These are phyloP conservation scores for Uloborus diversus DNA, from an alignment of 1,140 invertebrate species.

Conservation along the genomic window DNA sequence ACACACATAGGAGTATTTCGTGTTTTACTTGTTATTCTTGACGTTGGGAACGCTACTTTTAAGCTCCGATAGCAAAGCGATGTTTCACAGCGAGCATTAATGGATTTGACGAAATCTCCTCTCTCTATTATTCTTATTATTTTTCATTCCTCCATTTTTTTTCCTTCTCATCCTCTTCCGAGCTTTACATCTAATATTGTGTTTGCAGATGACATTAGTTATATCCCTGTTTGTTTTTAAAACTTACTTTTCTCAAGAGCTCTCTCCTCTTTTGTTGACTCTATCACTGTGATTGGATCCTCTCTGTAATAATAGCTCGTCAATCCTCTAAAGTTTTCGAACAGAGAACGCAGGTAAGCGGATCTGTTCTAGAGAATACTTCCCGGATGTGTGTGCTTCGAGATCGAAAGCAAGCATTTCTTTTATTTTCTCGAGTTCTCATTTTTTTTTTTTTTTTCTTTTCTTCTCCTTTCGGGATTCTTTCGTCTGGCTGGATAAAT, in stretches of 20 bases:
- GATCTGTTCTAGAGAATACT: slow-evolving; percentile 29
- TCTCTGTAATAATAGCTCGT: slow-evolving; percentile 53
- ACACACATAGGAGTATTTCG: slow-evolving; percentile 45
- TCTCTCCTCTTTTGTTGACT: slow-evolving; percentile 26
- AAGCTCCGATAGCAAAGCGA: slow-evolving; percentile 44
- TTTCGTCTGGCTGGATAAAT: neutral
- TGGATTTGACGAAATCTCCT: slow-evolving; percentile 42
- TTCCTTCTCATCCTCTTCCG: neutral
- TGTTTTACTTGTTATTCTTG: slow-evolving; percentile 49
- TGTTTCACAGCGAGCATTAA: slow-evolving; percentile 52
- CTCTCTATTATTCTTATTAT: slow-evolving; percentile 43
- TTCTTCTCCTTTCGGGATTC: neutral
- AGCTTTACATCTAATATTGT: slow-evolving; percentile 39
- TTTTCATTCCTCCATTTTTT: neutral
- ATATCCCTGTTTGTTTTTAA: slow-evolving; percentile 53
- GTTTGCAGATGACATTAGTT: slow-evolving; percentile 55
- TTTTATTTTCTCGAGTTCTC: slow-evolving; percentile 24
- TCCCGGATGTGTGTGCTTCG: slow-evolving; percentile 53
- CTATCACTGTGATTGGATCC: slow-evolving; percentile 43
- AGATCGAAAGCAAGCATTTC: slow-evolving; percentile 14
- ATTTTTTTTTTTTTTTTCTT: slow-evolving; percentile 4
- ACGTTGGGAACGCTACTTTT: slow-evolving; percentile 42
- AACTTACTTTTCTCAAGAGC: slow-evolving; percentile 48
- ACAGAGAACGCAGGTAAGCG: slow-evolving; percentile 46
- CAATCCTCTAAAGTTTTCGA: slow-evolving; percentile 24